phyloP scores from a whole-genome alignment of 2,113 vertebrate species.

The Felis chaus region DNA sequence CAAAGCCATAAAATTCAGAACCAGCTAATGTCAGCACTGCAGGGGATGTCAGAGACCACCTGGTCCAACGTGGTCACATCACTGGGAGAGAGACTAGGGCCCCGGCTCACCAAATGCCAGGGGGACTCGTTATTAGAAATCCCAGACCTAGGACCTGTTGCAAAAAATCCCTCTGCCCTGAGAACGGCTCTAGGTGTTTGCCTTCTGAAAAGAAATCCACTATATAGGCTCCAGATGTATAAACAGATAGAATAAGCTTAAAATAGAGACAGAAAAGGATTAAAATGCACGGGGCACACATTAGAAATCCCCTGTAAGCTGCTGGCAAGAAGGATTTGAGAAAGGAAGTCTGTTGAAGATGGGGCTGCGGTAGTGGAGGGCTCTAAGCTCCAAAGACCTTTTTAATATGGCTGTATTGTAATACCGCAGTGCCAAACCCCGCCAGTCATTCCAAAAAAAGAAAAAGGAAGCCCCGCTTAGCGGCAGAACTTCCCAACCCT shows the following conservation, averaged over 20 bases:
- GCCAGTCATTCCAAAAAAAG: constrained; percentile 74
- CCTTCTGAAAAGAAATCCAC: constrained; percentile 39
- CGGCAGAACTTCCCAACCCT: constrained; percentile 80
- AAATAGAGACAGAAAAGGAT: constrained; percentile 47
- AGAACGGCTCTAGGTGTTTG: constrained; percentile 2
- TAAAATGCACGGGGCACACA: constrained; percentile 19
- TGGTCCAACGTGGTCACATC: not conserved
- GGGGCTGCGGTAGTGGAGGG: constrained; percentile 77
- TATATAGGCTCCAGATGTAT: not conserved
- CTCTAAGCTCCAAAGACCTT: constrained; percentile 84
- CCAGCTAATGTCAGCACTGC: constrained; percentile 51
- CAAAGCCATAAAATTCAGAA: constrained; percentile 62
- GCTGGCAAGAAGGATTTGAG: constrained; percentile 54
- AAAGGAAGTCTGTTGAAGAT: constrained; percentile 48
- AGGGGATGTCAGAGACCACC: constrained; percentile 38
- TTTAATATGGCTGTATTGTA: constrained; percentile 90
- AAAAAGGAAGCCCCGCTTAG: constrained; percentile 73
- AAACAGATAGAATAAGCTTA: constrained; percentile 50
- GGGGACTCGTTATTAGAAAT: not conserved
- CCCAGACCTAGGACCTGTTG: constrained; percentile 82
- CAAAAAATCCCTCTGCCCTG: constrained; percentile 56
- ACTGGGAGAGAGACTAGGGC: accelerated
- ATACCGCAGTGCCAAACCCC: constrained; percentile 84
- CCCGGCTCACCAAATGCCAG: not conserved
- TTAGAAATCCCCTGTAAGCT: constrained; percentile 63